A percentile compares a stretch with the other conserved stretches of the same genome.
Evolutionary conservation across 2,888 invertebrate genomes (phyloP).

Genomic region (Drosophila infuscata): DNA sequence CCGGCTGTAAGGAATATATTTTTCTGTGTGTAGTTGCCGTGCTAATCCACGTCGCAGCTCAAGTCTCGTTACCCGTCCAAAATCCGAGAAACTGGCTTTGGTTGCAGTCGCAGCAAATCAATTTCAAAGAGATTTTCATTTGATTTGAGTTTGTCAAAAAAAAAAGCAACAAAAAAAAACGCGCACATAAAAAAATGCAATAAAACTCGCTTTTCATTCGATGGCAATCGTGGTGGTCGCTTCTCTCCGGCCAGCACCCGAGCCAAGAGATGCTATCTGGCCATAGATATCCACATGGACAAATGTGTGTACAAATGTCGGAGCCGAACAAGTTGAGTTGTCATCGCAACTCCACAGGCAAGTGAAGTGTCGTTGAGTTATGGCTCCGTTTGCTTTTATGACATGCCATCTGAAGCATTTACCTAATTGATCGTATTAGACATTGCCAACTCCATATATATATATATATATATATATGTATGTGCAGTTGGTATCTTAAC

Average conservation of each 20-base stretch:
- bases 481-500: background rate
- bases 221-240: slow-evolving; percentile 52
- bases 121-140: slow-evolving; percentile 74
- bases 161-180: slow-evolving; percentile 39
- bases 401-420: slow-evolving; percentile 43
- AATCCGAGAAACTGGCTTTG: slow-evolving; percentile 32
- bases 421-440: slow-evolving; percentile 69
- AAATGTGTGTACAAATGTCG: slow-evolving; percentile 53
- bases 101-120: slow-evolving; percentile 65
- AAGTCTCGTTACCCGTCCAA: slow-evolving; percentile 10
- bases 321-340: slow-evolving; percentile 75
- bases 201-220: slow-evolving; percentile 23
- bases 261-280: slow-evolving; percentile 61
- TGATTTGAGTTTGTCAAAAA: slow-evolving; percentile 66
- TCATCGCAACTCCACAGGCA: slow-evolving; percentile 71
- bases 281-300: slow-evolving; percentile 4
- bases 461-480: background rate
- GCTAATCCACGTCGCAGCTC: background rate
- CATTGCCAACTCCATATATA: slow-evolving; percentile 11
- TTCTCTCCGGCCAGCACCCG: background rate
- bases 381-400: slow-evolving; percentile 57
- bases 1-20: background rate
- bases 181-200: background rate
- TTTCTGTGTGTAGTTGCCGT: background rate
- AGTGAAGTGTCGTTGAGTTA: slow-evolving; percentile 73